phyloP scores from a whole-genome alignment of 2,797 vertebrate species.

The Dendrocincla fuliginosa region DNA sequence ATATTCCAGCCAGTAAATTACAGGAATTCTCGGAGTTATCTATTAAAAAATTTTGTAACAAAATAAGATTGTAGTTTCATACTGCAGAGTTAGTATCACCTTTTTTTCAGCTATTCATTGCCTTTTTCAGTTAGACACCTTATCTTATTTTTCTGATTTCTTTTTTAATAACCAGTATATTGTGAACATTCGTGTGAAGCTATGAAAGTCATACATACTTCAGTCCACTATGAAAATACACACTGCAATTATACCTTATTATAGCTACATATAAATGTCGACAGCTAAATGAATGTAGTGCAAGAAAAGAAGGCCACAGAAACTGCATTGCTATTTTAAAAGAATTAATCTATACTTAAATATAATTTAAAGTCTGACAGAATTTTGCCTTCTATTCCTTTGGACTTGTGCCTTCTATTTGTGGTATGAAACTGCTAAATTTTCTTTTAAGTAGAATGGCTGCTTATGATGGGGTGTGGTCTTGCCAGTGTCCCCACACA shows the following conservation, averaged over 20 bases:
- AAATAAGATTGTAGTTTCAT: neutral
- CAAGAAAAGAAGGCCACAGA: neutral
- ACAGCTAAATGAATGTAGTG: neutral
- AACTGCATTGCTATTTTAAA: neutral
- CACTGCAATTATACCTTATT: conserved; percentile 2
- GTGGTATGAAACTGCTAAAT: conserved; percentile 17
- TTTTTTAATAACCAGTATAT: neutral
- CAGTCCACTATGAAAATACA: neutral
- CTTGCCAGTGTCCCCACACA: neutral
- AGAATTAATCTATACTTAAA: conserved; percentile 38
- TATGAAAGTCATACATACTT: neutral
- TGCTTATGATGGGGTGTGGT: neutral
- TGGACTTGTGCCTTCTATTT: conserved; percentile 7
- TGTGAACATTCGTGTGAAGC: neutral
- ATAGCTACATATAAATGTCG: neutral
- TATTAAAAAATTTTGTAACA: neutral
- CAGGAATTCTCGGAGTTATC: neutral
- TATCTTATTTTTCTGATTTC: neutral
- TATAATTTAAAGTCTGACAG: conserved; percentile 29
- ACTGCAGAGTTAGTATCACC: neutral
- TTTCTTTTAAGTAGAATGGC: conserved; percentile 34
- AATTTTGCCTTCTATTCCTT: conserved; percentile 11
- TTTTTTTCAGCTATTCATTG: neutral
- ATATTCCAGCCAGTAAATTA: neutral
- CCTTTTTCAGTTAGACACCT: neutral